Conservation (phyloP, 2,113 vertebrate species). For the Corapipo altera region DNA sequence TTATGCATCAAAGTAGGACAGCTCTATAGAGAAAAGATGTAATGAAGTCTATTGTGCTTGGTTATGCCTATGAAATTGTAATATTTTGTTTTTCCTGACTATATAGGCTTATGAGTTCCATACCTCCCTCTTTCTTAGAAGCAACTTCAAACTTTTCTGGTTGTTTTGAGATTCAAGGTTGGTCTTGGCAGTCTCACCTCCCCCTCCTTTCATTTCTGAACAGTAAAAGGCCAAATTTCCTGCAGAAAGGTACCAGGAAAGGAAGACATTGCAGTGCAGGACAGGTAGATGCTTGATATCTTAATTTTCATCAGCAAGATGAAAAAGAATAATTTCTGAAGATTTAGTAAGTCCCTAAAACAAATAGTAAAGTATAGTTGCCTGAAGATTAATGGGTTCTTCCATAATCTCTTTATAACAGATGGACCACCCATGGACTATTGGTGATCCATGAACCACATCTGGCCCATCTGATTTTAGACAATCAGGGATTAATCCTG, state of each 20-base stretch:
- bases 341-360: neutral
- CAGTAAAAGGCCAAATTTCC: neutral
- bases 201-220: neutral
- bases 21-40: neutral
- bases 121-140: neutral
- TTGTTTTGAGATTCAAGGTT: neutral
- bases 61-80: neutral
- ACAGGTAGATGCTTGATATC: neutral
- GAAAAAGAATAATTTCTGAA: neutral
- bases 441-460: neutral
- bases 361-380: neutral
- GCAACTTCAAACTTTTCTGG: neutral
- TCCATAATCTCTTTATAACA: neutral
- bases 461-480: neutral
- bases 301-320: neutral
- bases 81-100: conserved; percentile 5
- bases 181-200: neutral
- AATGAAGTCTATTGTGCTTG: neutral
- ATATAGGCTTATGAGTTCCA: neutral
- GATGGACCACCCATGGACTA: neutral
- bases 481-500: neutral
- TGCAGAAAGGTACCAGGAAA: neutral
- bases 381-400: neutral
- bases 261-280: neutral
- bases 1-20: conserved; percentile 15